Evolutionary conservation across 2,797 vertebrate genomes (phyloP).

Genomic region (Emydoidea blandingii): DNA sequence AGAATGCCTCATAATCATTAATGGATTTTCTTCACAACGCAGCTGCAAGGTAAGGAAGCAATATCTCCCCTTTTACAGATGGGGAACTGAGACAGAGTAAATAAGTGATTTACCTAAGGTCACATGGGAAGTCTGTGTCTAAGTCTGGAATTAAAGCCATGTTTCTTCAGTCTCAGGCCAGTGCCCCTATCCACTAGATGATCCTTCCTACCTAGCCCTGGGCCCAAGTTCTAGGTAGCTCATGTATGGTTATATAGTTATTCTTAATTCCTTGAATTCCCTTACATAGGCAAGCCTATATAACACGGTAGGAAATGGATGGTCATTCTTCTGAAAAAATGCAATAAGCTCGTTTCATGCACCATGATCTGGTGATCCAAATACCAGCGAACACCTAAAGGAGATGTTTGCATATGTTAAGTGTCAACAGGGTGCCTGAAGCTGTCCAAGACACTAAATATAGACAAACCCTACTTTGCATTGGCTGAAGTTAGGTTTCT

Average conservation of each 20-base stretch:
- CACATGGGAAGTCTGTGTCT: not conserved
- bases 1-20: not conserved
- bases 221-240: not conserved
- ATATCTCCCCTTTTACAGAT: not conserved
- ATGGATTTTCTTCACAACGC: not conserved
- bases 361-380: not conserved
- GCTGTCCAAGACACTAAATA: not conserved
- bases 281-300: not conserved
- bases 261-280: not conserved
- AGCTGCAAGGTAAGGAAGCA: slow-evolving; percentile 20
- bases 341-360: not conserved
- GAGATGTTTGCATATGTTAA: not conserved
- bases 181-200: not conserved
- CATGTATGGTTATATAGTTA: not conserved
- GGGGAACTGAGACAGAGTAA: not conserved
- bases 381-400: not conserved
- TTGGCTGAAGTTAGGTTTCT: not conserved
- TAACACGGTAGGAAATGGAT: not conserved
- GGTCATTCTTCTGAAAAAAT: not conserved
- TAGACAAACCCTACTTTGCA: not conserved
- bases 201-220: not conserved
- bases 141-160: not conserved
- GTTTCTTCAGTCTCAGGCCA: not conserved
- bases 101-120: not conserved
- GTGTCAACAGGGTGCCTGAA: fast-evolving